phyloP scores from a whole-genome alignment of 2,113 vertebrate genomes.

The Emydura subglobosa region DNA sequence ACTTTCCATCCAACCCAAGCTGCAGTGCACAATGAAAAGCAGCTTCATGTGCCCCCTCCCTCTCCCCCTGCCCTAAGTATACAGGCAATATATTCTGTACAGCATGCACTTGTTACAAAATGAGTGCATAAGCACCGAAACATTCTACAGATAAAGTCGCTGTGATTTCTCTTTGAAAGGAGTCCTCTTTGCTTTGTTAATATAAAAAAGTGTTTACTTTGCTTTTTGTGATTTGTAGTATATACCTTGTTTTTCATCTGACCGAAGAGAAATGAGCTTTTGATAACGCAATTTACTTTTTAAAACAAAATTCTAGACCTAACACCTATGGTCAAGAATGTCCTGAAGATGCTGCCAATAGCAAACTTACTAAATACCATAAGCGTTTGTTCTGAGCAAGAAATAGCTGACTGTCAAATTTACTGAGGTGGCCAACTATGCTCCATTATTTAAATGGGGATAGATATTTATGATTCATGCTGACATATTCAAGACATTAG shows the following conservation, averaged over 20 bases:
- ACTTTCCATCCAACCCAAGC: slow-evolving; percentile 70
- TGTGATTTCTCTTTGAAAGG: slow-evolving; percentile 46
- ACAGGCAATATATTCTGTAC: slow-evolving; percentile 71
- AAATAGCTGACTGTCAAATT: neutral
- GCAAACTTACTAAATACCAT: neutral
- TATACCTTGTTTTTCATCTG: slow-evolving; percentile 25
- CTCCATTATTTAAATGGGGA: neutral
- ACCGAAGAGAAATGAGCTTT: slow-evolving; percentile 31
- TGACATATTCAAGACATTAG: neutral
- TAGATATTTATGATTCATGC: neutral
- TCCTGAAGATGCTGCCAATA: slow-evolving; percentile 13
- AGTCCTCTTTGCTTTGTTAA: slow-evolving; percentile 11
- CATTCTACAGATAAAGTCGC: slow-evolving; percentile 58
- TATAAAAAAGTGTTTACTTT: slow-evolving; percentile 70
- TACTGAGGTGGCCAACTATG: neutral
- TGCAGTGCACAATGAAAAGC: slow-evolving; percentile 60
- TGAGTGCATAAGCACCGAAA: slow-evolving; percentile 41
- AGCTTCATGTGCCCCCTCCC: slow-evolving; percentile 33
- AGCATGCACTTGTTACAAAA: slow-evolving; percentile 79
- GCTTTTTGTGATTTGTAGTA: slow-evolving; percentile 13
- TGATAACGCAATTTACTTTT: neutral
- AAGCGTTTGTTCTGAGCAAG: neutral
- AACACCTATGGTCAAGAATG: neutral
- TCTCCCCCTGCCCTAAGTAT: neutral
- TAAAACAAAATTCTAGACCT: neutral